phyloP scores from a whole-genome alignment of 2,113 vertebrate genomes.

The Malurus cyaneus region DNA sequence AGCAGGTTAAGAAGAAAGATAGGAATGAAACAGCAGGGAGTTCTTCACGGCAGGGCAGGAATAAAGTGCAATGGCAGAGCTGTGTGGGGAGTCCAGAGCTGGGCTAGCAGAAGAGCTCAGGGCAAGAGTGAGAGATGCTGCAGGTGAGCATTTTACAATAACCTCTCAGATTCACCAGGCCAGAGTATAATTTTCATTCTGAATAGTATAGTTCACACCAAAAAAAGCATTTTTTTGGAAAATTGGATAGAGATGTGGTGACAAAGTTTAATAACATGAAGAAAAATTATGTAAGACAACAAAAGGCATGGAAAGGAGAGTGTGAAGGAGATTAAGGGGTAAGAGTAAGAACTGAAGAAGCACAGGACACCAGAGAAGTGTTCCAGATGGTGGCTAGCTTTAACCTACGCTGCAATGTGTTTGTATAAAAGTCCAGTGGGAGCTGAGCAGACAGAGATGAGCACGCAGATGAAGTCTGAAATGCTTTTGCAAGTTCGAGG shows the following conservation, averaged over 20 bases:
- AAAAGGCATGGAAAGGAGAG: background rate
- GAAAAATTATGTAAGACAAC: background rate
- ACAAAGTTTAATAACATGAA: background rate
- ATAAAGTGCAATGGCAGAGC: background rate
- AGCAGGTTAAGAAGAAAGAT: background rate
- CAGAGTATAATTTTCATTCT: background rate
- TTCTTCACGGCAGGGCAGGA: background rate
- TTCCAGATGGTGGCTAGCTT: slow-evolving; percentile 7
- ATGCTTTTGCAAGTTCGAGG: background rate
- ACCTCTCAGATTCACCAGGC: background rate
- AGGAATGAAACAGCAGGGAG: background rate
- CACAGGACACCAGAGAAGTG: background rate
- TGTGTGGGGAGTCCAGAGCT: background rate
- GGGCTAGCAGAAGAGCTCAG: background rate
- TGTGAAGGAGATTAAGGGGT: background rate
- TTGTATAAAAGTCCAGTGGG: background rate
- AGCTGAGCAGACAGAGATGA: background rate
- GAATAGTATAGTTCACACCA: background rate
- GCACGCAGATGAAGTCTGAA: background rate
- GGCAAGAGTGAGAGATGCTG: background rate
- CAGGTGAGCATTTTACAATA: background rate
- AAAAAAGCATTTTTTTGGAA: background rate
- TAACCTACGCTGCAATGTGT: background rate
- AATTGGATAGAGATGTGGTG: background rate
- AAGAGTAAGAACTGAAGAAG: background rate